Percentiles rank a stretch among this genome's conserved stretches.
Evolutionary conservation across 2,797 vertebrate genomes (phyloP).

Genomic region (Labeo calbasu): DNA sequence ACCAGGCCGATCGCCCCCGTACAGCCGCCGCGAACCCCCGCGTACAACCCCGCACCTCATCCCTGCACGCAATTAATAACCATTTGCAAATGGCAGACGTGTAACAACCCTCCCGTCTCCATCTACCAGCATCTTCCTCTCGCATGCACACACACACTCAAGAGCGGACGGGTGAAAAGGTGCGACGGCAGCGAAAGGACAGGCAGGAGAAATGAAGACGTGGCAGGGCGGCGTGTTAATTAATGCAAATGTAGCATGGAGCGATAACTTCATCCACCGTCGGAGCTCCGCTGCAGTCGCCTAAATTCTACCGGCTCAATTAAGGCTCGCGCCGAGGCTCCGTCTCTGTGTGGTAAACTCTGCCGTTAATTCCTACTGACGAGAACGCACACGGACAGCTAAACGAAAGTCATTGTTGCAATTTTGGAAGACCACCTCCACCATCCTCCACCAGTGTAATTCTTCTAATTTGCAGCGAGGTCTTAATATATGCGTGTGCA

Average conservation of each 20-base stretch:
- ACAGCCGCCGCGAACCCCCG: slow-evolving; percentile 63
- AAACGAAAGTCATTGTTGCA: slow-evolving; percentile 56
- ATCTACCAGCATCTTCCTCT: slow-evolving; percentile 54
- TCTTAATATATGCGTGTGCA: slow-evolving; percentile 82
- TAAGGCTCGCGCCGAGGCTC: slow-evolving; percentile 37
- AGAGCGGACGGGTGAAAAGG: slow-evolving; percentile 27
- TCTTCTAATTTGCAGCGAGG: slow-evolving; percentile 61
- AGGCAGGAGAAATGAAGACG: slow-evolving; percentile 83
- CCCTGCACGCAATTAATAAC: slow-evolving; percentile 89
- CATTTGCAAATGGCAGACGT: slow-evolving; percentile 93
- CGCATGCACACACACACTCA: slow-evolving; percentile 8
- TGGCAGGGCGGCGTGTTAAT: slow-evolving; percentile 58
- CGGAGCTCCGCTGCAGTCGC: not conserved
- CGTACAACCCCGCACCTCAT: slow-evolving; percentile 65
- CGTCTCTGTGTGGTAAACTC: slow-evolving; percentile 49
- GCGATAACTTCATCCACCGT: slow-evolving; percentile 52
- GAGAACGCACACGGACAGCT: slow-evolving; percentile 29
- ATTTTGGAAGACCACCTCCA: slow-evolving; percentile 66
- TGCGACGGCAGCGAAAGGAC: slow-evolving; percentile 34
- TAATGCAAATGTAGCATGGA: slow-evolving; percentile 59
- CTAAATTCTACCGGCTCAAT: slow-evolving; percentile 36
- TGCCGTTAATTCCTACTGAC: slow-evolving; percentile 37
- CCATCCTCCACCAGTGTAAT: slow-evolving; percentile 65
- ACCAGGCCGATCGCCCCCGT: slow-evolving; percentile 79
- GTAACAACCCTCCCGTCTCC: slow-evolving; percentile 79